Percentiles rank a stretch among this genome's conserved stretches.
phyloP scores from a whole-genome alignment of 2,888 invertebrate genomes.

The Colostygia pectinataria region DNA sequence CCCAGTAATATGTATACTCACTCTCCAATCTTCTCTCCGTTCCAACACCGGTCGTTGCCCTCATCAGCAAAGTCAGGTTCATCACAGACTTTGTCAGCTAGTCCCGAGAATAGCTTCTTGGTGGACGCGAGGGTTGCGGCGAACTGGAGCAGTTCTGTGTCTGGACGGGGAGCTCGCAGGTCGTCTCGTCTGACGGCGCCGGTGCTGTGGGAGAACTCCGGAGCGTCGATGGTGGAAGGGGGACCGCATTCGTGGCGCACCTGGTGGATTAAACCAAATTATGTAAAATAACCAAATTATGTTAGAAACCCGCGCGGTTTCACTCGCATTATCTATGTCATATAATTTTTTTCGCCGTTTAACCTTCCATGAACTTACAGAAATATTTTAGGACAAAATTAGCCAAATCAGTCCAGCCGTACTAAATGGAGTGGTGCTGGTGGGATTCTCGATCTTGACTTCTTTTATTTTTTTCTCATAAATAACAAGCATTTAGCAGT shows the following conservation, averaged over 20 bases:
- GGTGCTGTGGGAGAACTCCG: constrained; percentile 37
- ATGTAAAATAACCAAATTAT: too few species aligned
- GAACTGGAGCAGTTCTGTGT: constrained; percentile 85
- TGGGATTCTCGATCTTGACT: constrained; percentile 10
- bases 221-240: constrained; percentile 58
- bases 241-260: constrained; percentile 73
- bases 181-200: constrained; percentile 59
- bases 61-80: constrained; percentile 86
- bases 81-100: constrained; percentile 91
- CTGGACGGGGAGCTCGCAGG: constrained; percentile 84
- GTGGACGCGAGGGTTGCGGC: constrained; percentile 86
- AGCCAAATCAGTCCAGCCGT: too few species aligned
- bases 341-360: too few species aligned
- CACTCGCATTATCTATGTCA: too few species aligned
- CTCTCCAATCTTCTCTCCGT: constrained; percentile 90
- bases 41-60: constrained; percentile 90
- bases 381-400: too few species aligned
- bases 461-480: too few species aligned
- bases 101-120: constrained; percentile 91
- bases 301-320: too few species aligned
- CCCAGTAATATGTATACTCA: too few species aligned
- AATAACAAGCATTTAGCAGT: too few species aligned
- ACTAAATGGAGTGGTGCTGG: constrained; percentile 4
- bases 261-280: constrained; percentile 39
- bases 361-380: too few species aligned